phyloP scores from a whole-genome alignment of 2,113 vertebrate genomes.

The Passer montanus region DNA sequence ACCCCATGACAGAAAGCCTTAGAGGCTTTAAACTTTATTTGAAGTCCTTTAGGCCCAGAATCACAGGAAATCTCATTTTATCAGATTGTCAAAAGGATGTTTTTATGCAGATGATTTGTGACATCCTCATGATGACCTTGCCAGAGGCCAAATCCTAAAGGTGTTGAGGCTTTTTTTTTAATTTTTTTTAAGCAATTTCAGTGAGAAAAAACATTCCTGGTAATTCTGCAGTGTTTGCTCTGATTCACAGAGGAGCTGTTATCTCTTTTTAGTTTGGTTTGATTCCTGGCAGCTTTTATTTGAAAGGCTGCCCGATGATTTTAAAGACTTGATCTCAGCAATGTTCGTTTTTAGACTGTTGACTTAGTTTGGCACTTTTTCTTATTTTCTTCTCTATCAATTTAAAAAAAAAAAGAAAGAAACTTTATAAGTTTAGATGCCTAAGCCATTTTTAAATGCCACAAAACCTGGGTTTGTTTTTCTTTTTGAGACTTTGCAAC shows the following conservation, averaged over 20 bases:
- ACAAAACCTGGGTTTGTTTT: not conserved
- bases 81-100: not conserved
- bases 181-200: not conserved
- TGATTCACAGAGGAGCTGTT: constrained; percentile 50
- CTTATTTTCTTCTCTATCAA: not conserved
- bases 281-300: constrained; percentile 39
- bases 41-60: not conserved
- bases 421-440: not conserved
- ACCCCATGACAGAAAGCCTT: not conserved
- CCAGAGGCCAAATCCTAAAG: not conserved
- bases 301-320: constrained; percentile 41
- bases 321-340: constrained; percentile 47
- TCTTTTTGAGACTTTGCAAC: not conserved
- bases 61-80: not conserved
- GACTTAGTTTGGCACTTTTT: constrained; percentile 24
- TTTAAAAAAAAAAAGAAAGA: not conserved
- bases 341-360: constrained; percentile 21
- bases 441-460: not conserved
- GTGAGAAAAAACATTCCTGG: constrained; percentile 8
- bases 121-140: not conserved
- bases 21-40: not conserved
- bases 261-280: constrained; percentile 44
- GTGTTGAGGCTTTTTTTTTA: not conserved
- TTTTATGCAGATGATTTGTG: not conserved
- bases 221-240: constrained; percentile 37